Evolutionary conservation across 1,140 invertebrate genomes (phyloP).

Genomic region (Sesamia nonagrioides): DNA sequence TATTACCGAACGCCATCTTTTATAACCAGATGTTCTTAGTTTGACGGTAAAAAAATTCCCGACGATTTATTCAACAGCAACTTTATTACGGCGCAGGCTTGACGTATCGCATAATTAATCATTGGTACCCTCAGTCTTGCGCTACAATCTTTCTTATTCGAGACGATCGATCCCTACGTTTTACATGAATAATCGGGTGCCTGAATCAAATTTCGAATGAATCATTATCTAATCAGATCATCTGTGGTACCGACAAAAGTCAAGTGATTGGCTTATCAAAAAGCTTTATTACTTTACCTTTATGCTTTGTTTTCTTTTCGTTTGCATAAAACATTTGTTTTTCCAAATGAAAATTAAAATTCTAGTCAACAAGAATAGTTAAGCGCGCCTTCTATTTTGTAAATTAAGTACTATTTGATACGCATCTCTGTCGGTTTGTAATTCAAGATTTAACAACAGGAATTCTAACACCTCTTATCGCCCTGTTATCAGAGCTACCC

Average conservation of each 20-base stretch:
- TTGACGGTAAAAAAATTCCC: slow-evolving; percentile 34
- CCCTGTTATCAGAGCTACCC: background rate
- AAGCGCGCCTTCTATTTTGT: too few relatives aligned
- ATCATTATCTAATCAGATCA: slow-evolving; percentile 24
- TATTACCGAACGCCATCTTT: slow-evolving; percentile 30
- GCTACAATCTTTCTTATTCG: slow-evolving; percentile 2
- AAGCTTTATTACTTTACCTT: background rate
- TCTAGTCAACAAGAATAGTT: too few relatives aligned
- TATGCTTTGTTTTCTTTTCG: background rate
- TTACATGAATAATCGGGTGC: slow-evolving; percentile 31
- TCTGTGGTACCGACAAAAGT: slow-evolving; percentile 7
- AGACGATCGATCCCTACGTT: background rate
- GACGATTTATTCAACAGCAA: slow-evolving; percentile 43
- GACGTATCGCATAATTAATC: slow-evolving; percentile 49
- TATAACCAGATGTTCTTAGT: slow-evolving; percentile 41
- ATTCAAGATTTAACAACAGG: background rate
- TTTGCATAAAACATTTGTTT: too few relatives aligned
- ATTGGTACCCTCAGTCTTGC: slow-evolving; percentile 16
- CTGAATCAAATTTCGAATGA: slow-evolving; percentile 12
- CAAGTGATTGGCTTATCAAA: slow-evolving; percentile 5
- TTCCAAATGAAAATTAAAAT: too few relatives aligned
- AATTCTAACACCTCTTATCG: background rate
- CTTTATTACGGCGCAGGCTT: slow-evolving; percentile 38
- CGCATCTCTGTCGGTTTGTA: too few relatives aligned
- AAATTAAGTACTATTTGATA: background rate